These are phyloP conservation scores for Amniataba percoides DNA, from an alignment of 2,797 vertebrate genomes.

Conservation along the genomic window DNA sequence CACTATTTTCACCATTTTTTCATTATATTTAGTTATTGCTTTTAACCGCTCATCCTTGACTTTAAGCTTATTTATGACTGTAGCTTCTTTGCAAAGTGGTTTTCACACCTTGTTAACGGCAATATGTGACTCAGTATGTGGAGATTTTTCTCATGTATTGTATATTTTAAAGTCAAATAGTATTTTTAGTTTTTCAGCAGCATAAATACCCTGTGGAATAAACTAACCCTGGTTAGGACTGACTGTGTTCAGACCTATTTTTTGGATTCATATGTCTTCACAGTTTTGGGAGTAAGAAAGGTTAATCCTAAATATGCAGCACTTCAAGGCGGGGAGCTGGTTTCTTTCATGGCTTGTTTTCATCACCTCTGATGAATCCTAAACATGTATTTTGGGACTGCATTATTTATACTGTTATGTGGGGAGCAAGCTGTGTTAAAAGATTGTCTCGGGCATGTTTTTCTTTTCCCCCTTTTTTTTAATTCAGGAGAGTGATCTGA, in stretches of 20 bases:
- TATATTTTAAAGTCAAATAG: neutral
- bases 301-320: constrained; percentile 41
- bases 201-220: neutral
- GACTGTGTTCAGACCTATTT: constrained; percentile 5
- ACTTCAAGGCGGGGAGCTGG: constrained; percentile 29
- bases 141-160: neutral
- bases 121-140: neutral
- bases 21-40: neutral
- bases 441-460: constrained; percentile 64
- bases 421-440: constrained; percentile 54
- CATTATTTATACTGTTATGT: constrained; percentile 63
- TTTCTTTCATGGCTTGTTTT: constrained; percentile 58
- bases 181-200: neutral
- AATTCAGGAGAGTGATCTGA: constrained; percentile 78
- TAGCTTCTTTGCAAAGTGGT: neutral
- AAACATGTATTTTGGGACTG: constrained; percentile 63
- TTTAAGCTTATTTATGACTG: neutral
- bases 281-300: constrained; percentile 34
- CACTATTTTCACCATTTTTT: neutral
- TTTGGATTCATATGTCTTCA: neutral
- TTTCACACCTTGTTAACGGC: neutral
- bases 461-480: constrained; percentile 44
- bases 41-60: neutral
- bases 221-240: neutral
- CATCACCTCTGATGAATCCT: constrained; percentile 47